Evolutionary conservation across 2,113 vertebrate genomes (phyloP).

Genomic region (Pelmatolapia mariae): DNA sequence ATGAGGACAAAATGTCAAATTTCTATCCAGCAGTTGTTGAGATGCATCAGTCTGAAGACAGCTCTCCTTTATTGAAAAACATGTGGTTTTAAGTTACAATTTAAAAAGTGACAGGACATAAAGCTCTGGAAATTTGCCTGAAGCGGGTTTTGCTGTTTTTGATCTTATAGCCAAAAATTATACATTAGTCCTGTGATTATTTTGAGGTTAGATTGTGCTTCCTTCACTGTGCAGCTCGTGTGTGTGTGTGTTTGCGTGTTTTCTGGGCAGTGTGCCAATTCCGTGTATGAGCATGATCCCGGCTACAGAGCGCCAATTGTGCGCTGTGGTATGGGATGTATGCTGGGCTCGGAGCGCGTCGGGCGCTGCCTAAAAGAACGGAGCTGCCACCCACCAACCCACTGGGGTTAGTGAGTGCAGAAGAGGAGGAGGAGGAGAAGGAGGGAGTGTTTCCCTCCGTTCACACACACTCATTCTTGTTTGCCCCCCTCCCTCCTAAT

Average conservation of each 20-base stretch:
- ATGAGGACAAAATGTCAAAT: neutral
- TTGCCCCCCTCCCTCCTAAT: slow-evolving; percentile 16
- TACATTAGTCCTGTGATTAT: neutral
- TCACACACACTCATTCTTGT: slow-evolving; percentile 51
- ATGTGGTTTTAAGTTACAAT: neutral
- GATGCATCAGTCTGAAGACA: neutral
- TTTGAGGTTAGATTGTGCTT: neutral
- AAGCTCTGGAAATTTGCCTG: neutral
- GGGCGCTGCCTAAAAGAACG: slow-evolving; percentile 25
- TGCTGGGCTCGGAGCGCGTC: slow-evolving; percentile 9
- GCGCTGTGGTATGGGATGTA: slow-evolving; percentile 56
- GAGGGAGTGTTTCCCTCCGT: slow-evolving; percentile 42
- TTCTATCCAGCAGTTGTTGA: neutral
- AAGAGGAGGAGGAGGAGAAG: neutral
- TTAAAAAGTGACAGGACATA: neutral
- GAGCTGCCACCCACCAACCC: slow-evolving; percentile 44
- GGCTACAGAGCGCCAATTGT: slow-evolving; percentile 61
- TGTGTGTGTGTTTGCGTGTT: neutral
- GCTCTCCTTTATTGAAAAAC: neutral
- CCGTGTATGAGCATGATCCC: slow-evolving; percentile 4
- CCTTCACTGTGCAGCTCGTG: neutral
- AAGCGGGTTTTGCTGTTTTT: neutral
- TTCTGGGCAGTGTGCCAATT: slow-evolving; percentile 21
- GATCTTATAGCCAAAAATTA: neutral
- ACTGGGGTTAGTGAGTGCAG: slow-evolving; percentile 60